Base-by-base conservation (phyloP, 2,888 invertebrate species). In the Imbricaverruca yamaguchii region DNA sequence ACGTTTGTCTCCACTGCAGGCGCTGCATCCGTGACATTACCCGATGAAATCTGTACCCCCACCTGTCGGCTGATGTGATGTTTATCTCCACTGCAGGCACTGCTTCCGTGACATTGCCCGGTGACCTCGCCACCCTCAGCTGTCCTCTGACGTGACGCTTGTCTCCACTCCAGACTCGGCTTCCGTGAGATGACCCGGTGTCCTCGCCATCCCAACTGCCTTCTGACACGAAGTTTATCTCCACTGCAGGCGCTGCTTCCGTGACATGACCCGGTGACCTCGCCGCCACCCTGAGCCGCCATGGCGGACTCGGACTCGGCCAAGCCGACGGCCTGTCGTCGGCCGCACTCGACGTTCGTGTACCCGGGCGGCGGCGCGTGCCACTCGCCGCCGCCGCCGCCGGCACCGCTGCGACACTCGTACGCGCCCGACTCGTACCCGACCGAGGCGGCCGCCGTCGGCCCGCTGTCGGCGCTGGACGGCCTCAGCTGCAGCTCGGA, bases 301-400 rank as follows among this genome's bases (percentile, higher is more conserved):
- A 82, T 83, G 81, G 83, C 83, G 25, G 83, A 83, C 79, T 82
- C 83, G 6, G 83, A 83, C 82, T 65, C 80, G n/a, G 82, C 81
- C 21, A 82, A 82, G 39, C 82, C 82, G n/a, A 79, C 67, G 9
- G 81, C 80, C 61, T 80, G 39, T 39, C 56, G 80, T 8, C 80
- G 80, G n/a, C 69, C 57, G 74, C 80, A 81, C 67, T 81, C 81
- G 67, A 81, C 80, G n/a, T 81, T 67, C 78, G 83, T 81, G 18
- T 81, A 82, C 55, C 82, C 82, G 15, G 82, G 81, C 77, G 39
- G 77, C 25, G 82, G 80, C 56, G 21, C 39, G 8, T 77, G 81
- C 39, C 82, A 83, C n/a, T 82, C 83, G 25, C 83, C 83, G 8
- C 83, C 83, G 23, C 83, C 83, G 79, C 83, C 83, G 3, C 83